Percentiles rank a stretch among this genome's conserved stretches.
Conservation (phyloP, 2,888 invertebrate species). For the Punctoribates punctum region DNA sequence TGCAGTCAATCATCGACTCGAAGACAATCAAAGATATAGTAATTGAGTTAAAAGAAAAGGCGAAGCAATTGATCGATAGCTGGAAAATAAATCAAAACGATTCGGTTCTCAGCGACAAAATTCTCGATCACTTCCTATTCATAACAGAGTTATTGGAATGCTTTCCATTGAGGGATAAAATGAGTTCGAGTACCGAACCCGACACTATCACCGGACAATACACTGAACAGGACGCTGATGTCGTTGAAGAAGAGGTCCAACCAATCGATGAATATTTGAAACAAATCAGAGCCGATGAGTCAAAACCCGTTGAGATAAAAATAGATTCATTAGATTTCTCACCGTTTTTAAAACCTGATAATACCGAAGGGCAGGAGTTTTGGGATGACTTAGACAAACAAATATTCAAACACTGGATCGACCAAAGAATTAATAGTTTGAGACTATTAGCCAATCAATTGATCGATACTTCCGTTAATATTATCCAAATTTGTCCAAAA, state of each 20-base stretch:
- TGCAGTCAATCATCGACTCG: neutral
- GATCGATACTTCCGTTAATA: neutral
- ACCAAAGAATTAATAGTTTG: neutral
- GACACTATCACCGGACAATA: neutral
- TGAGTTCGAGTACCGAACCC: neutral
- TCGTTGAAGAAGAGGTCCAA: neutral
- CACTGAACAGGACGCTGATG: neutral
- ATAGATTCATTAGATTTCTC: neutral
- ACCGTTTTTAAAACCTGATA: neutral
- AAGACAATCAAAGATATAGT: neutral
- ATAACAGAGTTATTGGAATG: neutral
- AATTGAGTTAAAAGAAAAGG: neutral
- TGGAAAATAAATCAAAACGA: neutral
- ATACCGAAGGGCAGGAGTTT: neutral
- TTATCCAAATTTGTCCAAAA: neutral
- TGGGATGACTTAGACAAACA: neutral
- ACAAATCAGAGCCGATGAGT: neutral
- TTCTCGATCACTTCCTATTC: constrained; percentile 18
- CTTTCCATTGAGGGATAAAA: neutral
- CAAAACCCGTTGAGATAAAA: neutral
- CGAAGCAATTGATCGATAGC: neutral
- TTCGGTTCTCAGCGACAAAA: neutral
- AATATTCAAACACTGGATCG: neutral
- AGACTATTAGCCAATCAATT: neutral
- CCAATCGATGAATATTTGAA: neutral